Base-by-base conservation (phyloP, 2,797 vertebrate genomes). In the Poeciliopsis presidionis region DNA sequence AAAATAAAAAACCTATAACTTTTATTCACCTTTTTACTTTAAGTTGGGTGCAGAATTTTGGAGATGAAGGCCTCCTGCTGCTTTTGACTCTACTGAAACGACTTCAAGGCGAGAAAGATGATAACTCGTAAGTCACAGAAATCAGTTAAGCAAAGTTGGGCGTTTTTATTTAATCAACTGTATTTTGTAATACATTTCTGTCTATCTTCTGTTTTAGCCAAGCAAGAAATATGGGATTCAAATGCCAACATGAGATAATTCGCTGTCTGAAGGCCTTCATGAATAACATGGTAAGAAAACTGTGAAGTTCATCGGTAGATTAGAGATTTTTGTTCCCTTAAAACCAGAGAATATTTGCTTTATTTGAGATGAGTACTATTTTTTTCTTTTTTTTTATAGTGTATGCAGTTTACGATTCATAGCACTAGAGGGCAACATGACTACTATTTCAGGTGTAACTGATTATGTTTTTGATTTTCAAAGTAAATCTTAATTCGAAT, bases 1-100 rank as follows among this genome's bases (percentile, higher is more conserved):
- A 39, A 65, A 67, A 39, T 4, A 36, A 51, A 33, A 0, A 25
- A 2, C 39, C 39, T 20, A 16, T 30, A 13, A 13, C 4, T 46
- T 71, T 4, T 81, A 22, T 74, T 73, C 3, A n/a, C 41, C 13
- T 81, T 86, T 7, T 88, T 61, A 20, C 30, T 85, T 86, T 25
- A 73, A 98, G 97, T 86, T 98, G 97, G 97, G 96, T 98, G 69
- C 97, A 98, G 92, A 97, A 96, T 78, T 98, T 98, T 94, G 97
- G 97, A 86, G 88, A 90, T 51, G 97, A 98, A 47, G 97, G 97
- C 12, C 93, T 98, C 75, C 91, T 92, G 25, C 92, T 96, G 77
- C 94, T 98, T 77, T 91, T 98, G 76, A 93, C 80, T 63, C 96
- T 96, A 74, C 94, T 98, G 12, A 95, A 90, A 93, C 95, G 89